These are phyloP conservation scores for Yoshiicerus persimilis DNA, from an alignment of 1,140 invertebrate species.

Conservation along the genomic window DNA sequence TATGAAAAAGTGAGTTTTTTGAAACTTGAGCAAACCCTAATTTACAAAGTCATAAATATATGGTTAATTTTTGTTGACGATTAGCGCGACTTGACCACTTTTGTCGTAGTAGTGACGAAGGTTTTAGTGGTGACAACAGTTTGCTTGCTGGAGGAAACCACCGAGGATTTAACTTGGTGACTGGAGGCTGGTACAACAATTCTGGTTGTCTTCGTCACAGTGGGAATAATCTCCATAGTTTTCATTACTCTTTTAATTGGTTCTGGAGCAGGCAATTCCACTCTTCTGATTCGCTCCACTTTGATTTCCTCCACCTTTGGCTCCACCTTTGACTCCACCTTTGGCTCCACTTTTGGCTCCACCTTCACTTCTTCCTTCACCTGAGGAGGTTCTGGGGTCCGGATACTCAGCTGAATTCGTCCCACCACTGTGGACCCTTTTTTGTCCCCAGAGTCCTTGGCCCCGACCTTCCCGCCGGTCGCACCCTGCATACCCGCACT, in stretches of 20 bases:
- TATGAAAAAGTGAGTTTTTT: too few species aligned
- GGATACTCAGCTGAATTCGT: neutral
- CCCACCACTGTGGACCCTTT: neutral
- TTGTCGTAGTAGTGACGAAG: neutral
- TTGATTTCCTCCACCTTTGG: neutral
- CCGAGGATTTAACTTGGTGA: neutral
- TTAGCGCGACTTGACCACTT: neutral
- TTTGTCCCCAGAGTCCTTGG: neutral
- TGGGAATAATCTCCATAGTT: neutral
- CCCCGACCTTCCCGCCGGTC: neutral
- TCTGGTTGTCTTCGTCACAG: neutral
- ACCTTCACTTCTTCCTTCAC: neutral
- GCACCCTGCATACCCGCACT: neutral
- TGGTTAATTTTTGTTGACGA: neutral
- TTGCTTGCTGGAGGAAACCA: neutral
- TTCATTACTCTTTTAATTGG: neutral
- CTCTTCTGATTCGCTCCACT: neutral
- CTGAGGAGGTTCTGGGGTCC: neutral
- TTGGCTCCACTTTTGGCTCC: neutral
- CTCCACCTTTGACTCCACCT: neutral
- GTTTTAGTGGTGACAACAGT: neutral
- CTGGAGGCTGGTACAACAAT: neutral
- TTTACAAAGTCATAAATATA: too few species aligned
- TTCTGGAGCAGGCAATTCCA: neutral
- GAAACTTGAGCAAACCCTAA: too few species aligned